Evolutionary conservation across 2,888 invertebrate genomes (phyloP), one percentile per base, ranked within the genome.

Genomic region (Agrotis clavis): DNA sequence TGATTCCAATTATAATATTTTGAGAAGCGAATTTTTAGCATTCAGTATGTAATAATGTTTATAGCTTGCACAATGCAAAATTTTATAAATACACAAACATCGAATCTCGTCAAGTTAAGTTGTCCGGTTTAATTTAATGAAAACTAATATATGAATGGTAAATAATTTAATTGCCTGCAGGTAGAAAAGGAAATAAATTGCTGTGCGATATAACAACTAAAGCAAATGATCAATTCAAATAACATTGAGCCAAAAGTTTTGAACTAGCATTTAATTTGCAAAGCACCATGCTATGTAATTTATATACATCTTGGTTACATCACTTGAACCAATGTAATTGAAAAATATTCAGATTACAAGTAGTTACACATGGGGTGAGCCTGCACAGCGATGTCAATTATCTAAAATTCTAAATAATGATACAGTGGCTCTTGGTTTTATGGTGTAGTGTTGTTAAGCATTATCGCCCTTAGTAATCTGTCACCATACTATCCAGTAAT

Each of bases 21-120:
- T 63, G 83, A 83, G 75, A 80, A 86, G 88, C 88, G 88, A 88
- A 88, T 88, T 88, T 80, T 75, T 83, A 83, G 80, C 48, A 74
- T 71, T 79, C 77, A 72, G 71, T 81, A 67, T 79, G 63, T 74
- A 71, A 54, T 82, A 57, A 54, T 81, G 51, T 82, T 76, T 66
- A 81, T 60, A 76, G 78, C 82, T 82, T 69, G 77, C 77, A 81
- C 78, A 77, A 76, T 79, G 72, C 72, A 79, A 70, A 67, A 71
- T 74, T 82, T 74, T 61, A 74, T 74, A 74, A 74, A 63, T 72
- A 77, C 53, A 41, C 57, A 50, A 53, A 51, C 18, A 45, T 51
- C 56, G 45, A 41, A 45, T 11, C 21, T 67, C 54, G 45, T 59
- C 48, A 59, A 68, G 54, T 48, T 54, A 59, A 68, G 54, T 48